Conservation (phyloP, 2,113 vertebrate genomes). For the Xiphophorus maculatus region DNA sequence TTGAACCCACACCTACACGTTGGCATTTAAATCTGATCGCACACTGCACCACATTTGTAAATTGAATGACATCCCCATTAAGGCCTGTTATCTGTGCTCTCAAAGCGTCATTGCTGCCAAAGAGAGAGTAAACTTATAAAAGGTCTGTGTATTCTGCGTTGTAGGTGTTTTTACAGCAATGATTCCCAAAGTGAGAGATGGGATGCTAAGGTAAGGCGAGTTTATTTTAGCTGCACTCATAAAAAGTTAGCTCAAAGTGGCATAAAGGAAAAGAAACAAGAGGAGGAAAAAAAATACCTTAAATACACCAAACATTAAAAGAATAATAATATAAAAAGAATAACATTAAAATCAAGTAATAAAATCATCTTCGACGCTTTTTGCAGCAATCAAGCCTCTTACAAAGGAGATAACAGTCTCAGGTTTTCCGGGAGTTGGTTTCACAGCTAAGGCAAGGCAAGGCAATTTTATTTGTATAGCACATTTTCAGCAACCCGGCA, state of each 20-base stretch:
- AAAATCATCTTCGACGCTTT: too few species aligned
- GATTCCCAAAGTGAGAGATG: background rate
- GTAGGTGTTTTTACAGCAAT: background rate
- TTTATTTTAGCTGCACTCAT: background rate
- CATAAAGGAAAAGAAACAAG: background rate
- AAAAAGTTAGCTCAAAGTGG: background rate
- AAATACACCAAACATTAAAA: background rate
- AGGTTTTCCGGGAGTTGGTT: too few species aligned
- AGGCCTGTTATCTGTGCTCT: constrained; percentile 9
- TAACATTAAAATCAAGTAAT: too few species aligned
- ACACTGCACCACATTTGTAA: constrained; percentile 12
- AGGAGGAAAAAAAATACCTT: background rate
- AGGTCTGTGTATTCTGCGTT: background rate
- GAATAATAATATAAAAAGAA: background rate
- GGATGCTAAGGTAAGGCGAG: background rate
- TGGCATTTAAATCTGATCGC: constrained; percentile 46
- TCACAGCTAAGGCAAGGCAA: too few species aligned
- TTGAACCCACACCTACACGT: constrained; percentile 13
- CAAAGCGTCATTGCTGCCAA: constrained; percentile 1
- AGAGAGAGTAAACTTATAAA: constrained; percentile 6
- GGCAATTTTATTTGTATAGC: too few species aligned
- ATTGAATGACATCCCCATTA: constrained; percentile 29
- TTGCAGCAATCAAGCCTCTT: too few species aligned
- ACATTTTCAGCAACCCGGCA: too few species aligned
- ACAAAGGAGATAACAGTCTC: too few species aligned